Base-by-base conservation (phyloP, 1,140 invertebrate species). In the Leucophenga varia region DNA sequence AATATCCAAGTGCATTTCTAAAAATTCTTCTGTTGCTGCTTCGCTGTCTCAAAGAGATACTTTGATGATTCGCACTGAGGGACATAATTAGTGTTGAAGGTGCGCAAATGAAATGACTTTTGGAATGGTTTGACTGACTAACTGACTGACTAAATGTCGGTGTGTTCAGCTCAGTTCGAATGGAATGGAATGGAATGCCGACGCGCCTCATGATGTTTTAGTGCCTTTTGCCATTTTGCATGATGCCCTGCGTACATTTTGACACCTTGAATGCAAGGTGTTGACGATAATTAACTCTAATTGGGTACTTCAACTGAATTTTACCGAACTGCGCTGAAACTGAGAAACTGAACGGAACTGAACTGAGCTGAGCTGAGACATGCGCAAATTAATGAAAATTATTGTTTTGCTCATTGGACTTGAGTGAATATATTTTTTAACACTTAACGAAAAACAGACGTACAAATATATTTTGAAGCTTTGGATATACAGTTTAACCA, bases 221-320 rank as follows among this genome's bases (percentile, higher is more conserved):
- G 55, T 59, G 58, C 47, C 58, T 52, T 34, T 59, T 57, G 63
- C 59, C 63, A 59, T 55, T 67, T 67, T 63, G 63, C 63, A 67
- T 67, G 64, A 67, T 57, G 63, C 49, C 56, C 52, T 56, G 63
- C 36, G 53, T 53, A 63, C 59, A 65, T 59, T 63, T 67, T 67
- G 63, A 67, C 63, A 63, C 56, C 54, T 47, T 49, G 59, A 57
- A 38, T 55, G 63, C 63, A 67, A 67, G 63, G 63, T 67, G 63
- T 67, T 67, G 63, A 67, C 63, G 64, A 67, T 67, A 67, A 67
- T 67, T 65, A 68, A 47, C 49, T 40, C 54, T 67, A 67, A 67
- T 67, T 63, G 63, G 21, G 6, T 3, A n/a, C n/a, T n/a, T n/a
- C n/a, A n/a, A n/a, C n/a, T n/a, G n/a, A n/a, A n/a, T n/a, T n/a